Conservation (phyloP, 92 coral and sea anemone species). For the Nematostella vectensis region DNA sequence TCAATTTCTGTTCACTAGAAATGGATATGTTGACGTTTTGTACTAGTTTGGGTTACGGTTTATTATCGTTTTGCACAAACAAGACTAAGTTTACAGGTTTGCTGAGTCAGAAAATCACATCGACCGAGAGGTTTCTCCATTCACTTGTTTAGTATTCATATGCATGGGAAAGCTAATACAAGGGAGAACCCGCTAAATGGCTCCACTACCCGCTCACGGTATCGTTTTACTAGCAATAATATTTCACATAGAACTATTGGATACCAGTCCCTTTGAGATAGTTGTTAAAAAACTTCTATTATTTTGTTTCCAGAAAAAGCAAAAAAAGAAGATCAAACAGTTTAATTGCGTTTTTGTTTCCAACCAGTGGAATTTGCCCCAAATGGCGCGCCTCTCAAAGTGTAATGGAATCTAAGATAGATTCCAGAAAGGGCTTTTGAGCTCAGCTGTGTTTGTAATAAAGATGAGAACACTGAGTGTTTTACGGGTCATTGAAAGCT, state of each 20-base stretch:
- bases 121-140: constrained; percentile 4
- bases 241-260: constrained; percentile 9
- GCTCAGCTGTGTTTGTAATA: constrained; percentile 17
- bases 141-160: constrained; percentile 28
- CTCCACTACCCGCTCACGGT: constrained; percentile 11
- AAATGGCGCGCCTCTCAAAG: no score
- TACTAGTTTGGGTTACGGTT: no score
- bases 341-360: no score
- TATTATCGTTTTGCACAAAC: neutral
- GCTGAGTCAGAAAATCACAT: constrained; percentile 6
- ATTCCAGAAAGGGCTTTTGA: no score
- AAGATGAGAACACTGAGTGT: constrained; percentile 7
- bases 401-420: neutral
- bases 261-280: neutral
- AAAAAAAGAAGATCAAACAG: no score
- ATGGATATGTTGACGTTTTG: no score
- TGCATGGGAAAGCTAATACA: constrained; percentile 11
- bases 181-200: constrained; percentile 20
- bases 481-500: constrained; percentile 19
- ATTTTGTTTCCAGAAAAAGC: neutral
- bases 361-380: no score
- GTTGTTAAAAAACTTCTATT: neutral
- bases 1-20: no score
- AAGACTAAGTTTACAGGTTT: neutral
- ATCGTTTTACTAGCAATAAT: constrained; percentile 12